A percentile compares a stretch with the other conserved stretches of the same genome.
Conservation (phyloP, 1,140 invertebrate species). For the Piezodorus guildinii region DNA sequence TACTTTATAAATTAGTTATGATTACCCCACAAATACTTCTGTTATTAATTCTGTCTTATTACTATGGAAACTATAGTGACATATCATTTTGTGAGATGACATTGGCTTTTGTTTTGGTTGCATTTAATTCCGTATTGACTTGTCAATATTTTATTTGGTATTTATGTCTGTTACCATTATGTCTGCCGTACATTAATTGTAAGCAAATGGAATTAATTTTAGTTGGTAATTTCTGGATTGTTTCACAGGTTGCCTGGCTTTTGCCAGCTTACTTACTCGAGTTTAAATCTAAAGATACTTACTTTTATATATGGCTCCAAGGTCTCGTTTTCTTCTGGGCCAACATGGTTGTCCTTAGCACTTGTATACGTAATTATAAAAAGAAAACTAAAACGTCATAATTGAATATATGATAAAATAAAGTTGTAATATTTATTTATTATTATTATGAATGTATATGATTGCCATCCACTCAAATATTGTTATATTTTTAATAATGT, state of each 20-base stretch:
- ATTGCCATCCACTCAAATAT: too few relatives aligned
- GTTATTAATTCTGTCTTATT: conserved; percentile 56
- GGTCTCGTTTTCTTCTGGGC: conserved; percentile 62
- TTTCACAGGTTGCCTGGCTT: conserved; percentile 77
- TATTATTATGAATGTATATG: too few relatives aligned
- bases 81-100: conserved; percentile 75
- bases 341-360: conserved; percentile 59
- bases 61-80: conserved; percentile 51
- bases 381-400: conserved; percentile 16
- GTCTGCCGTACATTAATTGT: conserved; percentile 46
- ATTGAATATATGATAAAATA: too few relatives aligned
- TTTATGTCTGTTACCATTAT: conserved; percentile 71
- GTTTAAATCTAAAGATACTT: conserved; percentile 74
- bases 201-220: conserved; percentile 41
- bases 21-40: conserved; percentile 65
- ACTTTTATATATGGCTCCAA: conserved; percentile 65
- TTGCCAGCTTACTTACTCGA: conserved; percentile 81
- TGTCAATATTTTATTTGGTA: conserved; percentile 99
- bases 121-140: conserved; percentile 92
- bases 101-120: conserved; percentile 79
- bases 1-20: conserved; percentile 50
- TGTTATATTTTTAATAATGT: too few relatives aligned
- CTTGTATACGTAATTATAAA: conserved; percentile 49
- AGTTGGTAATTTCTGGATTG: conserved; percentile 54
- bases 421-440: too few relatives aligned